These are phyloP conservation scores for Aselliscus stoliczkanus DNA, from an alignment of 2,797 vertebrate species.

Conservation along the genomic window DNA sequence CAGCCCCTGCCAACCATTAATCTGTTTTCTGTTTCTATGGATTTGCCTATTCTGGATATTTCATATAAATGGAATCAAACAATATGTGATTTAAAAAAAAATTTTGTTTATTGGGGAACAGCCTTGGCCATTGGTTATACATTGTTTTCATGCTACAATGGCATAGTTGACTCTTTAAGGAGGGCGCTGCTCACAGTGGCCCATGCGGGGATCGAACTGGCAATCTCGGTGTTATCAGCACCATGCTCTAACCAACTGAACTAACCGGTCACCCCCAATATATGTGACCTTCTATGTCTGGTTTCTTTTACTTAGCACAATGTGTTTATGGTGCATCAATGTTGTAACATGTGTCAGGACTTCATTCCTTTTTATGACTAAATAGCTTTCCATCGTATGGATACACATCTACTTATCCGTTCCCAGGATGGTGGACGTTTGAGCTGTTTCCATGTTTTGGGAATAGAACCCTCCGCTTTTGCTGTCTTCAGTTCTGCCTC, in stretches of 20 bases:
- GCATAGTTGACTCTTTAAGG: too few species aligned
- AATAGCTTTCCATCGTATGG: not conserved
- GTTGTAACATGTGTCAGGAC: accelerated
- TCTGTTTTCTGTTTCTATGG: not conserved
- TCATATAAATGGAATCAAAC: not conserved
- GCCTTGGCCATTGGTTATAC: too few species aligned
- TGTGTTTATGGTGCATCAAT: not conserved
- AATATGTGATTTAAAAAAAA: not conserved
- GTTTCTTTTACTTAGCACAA: not conserved
- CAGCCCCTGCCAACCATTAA: not conserved
- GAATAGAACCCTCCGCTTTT: not conserved
- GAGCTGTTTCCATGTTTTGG: not conserved
- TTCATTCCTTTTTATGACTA: not conserved
- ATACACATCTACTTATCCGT: accelerated
- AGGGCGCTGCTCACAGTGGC: too few species aligned
- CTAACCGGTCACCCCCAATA: too few species aligned
- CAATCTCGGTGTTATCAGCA: too few species aligned
- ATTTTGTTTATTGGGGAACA: too few species aligned
- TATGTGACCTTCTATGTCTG: not conserved
- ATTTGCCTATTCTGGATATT: not conserved
- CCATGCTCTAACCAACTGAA: too few species aligned
- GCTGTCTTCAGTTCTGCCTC: not conserved
- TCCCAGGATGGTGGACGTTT: accelerated
- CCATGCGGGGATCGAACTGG: too few species aligned
- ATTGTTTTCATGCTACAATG: too few species aligned